Conservation (phyloP, 2,113 vertebrate species). For the Zootoca vivipara region DNA sequence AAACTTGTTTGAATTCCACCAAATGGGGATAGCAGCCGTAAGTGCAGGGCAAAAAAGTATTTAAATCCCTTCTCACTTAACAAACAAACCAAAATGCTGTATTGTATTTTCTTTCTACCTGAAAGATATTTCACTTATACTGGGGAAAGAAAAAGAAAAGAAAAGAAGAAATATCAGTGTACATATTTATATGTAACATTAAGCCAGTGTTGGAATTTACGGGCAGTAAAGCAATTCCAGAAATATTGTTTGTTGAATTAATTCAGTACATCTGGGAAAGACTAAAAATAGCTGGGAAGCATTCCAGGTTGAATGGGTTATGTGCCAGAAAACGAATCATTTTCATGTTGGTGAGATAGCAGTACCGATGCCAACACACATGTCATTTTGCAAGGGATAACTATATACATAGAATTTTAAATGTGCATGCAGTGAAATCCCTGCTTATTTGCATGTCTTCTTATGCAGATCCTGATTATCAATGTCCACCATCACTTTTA, state of each 20-base stretch:
- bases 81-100: background rate
- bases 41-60: background rate
- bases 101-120: background rate
- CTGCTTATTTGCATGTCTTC: constrained; percentile 1
- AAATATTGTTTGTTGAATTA: constrained; percentile 32
- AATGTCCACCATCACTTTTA: background rate
- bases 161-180: background rate
- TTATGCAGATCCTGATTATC: background rate
- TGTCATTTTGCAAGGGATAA: constrained; percentile 29
- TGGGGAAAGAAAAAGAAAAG: background rate
- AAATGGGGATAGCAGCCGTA: background rate
- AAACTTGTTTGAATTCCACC: too few relatives aligned
- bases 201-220: constrained; percentile 25
- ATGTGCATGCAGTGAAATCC: background rate
- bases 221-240: constrained; percentile 28
- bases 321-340: constrained; percentile 27
- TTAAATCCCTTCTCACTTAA: background rate
- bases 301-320: constrained; percentile 21
- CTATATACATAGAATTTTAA: background rate
- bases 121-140: background rate
- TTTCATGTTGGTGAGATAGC: constrained; percentile 38
- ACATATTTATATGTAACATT: constrained; percentile 16
- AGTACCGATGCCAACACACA: constrained; percentile 4
- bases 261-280: constrained; percentile 36
- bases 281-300: constrained; percentile 34